Evolutionary conservation across 1,140 invertebrate species (phyloP).

Genomic region (Bathynomus jamesi): DNA sequence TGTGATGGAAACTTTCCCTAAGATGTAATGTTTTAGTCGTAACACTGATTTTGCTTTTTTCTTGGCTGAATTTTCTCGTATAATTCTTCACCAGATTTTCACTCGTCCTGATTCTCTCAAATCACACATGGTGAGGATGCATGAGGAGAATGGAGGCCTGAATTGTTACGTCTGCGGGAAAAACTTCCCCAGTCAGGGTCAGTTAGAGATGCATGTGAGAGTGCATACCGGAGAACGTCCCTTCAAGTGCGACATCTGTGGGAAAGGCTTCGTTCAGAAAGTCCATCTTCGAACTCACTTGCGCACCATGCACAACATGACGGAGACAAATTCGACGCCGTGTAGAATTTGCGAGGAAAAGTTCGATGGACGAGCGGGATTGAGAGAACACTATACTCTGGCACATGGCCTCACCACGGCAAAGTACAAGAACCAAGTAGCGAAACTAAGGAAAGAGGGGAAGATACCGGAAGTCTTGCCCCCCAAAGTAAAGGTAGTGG

Average conservation of each 20-base stretch:
- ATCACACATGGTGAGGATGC: conserved; percentile 35
- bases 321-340: conserved; percentile 30
- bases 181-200: conserved; percentile 36
- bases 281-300: conserved; percentile 32
- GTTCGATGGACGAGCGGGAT: conserved; percentile 28
- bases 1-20: no score
- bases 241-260: conserved; percentile 30
- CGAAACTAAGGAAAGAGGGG: conserved; percentile 32
- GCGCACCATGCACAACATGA: conserved; percentile 35
- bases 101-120: conserved; percentile 31
- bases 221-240: conserved; percentile 36
- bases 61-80: neutral
- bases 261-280: conserved; percentile 34
- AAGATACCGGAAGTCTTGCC: conserved; percentile 34
- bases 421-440: conserved; percentile 32
- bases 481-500: conserved; percentile 32
- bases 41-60: no score
- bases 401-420: conserved; percentile 30
- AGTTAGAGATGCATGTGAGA: conserved; percentile 33
- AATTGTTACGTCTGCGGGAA: conserved; percentile 36
- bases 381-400: conserved; percentile 27
- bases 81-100: conserved; percentile 20
- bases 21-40: no score
- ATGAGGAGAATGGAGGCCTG: conserved; percentile 34
- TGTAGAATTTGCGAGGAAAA: conserved; percentile 32